These are phyloP conservation scores for Fregata magnificens DNA, from an alignment of 2,113 vertebrate genomes.

Conservation along the genomic window DNA sequence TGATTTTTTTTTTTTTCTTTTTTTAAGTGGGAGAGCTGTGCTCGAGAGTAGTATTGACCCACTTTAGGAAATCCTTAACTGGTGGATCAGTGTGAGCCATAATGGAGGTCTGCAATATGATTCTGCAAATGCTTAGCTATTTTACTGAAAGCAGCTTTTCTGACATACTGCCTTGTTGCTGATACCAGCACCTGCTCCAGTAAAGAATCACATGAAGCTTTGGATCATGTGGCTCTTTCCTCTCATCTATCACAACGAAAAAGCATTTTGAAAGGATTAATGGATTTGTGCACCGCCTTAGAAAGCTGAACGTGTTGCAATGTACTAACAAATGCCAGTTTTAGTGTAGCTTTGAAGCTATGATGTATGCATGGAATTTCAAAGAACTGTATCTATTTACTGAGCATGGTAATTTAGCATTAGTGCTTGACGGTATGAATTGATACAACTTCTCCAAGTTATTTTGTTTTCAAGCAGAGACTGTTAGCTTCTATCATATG, in stretches of 20 bases:
- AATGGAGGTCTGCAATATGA: neutral
- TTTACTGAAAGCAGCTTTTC: constrained; percentile 11
- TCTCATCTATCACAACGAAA: neutral
- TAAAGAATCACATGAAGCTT: constrained; percentile 23
- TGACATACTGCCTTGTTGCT: neutral
- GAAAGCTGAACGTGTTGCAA: constrained; percentile 49
- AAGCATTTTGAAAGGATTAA: constrained; percentile 34
- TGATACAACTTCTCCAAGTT: neutral
- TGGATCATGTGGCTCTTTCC: constrained; percentile 18
- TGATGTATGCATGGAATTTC: constrained; percentile 22
- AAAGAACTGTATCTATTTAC: constrained; percentile 13
- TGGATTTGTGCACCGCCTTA: constrained; percentile 21
- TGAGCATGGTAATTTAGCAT: neutral
- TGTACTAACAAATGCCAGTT: neutral
- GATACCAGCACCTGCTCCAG: neutral
- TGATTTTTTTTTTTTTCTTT: neutral
- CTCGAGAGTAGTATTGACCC: constrained; percentile 21
- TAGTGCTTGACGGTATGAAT: neutral
- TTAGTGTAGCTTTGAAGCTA: neutral
- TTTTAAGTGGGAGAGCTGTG: neutral
- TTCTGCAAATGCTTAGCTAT: neutral
- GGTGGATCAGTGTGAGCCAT: neutral
- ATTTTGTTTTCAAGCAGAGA: constrained; percentile 4
- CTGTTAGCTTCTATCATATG: neutral
- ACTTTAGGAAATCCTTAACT: constrained; percentile 12